Evolutionary conservation across 2,797 vertebrate genomes (phyloP).

Genomic region (Chloroceryle inda): DNA sequence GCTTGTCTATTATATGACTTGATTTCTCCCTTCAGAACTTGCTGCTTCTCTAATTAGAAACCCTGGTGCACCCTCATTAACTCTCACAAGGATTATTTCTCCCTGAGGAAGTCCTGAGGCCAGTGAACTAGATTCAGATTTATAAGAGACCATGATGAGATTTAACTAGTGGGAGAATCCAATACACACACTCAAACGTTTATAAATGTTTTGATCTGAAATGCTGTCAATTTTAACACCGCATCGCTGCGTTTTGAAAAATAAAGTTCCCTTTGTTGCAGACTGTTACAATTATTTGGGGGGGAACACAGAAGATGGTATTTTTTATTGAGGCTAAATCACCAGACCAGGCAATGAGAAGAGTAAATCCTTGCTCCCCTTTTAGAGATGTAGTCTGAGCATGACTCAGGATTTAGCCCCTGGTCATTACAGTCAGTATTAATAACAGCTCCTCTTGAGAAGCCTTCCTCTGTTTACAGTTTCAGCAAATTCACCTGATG

Average conservation of each 20-base stretch:
- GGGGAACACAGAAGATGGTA: background rate
- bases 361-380: background rate
- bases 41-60: constrained; percentile 34
- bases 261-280: background rate
- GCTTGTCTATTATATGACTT: background rate
- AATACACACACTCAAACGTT: background rate
- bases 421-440: background rate
- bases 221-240: background rate
- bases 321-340: background rate
- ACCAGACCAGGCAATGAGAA: background rate
- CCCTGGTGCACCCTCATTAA: constrained; percentile 4
- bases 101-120: constrained; percentile 16
- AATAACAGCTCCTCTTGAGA: constrained; percentile 37
- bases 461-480: constrained; percentile 14
- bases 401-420: background rate
- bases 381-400: constrained; percentile 1
- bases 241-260: background rate
- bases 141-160: background rate
- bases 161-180: background rate
- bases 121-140: constrained; percentile 8
- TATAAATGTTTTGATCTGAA: background rate
- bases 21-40: constrained; percentile 18
- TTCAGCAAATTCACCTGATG: constrained; percentile 38
- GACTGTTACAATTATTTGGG: background rate
- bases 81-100: background rate